Evolutionary conservation across 2,888 invertebrate species (phyloP).

Genomic region (Eurytoma adleriae): DNA sequence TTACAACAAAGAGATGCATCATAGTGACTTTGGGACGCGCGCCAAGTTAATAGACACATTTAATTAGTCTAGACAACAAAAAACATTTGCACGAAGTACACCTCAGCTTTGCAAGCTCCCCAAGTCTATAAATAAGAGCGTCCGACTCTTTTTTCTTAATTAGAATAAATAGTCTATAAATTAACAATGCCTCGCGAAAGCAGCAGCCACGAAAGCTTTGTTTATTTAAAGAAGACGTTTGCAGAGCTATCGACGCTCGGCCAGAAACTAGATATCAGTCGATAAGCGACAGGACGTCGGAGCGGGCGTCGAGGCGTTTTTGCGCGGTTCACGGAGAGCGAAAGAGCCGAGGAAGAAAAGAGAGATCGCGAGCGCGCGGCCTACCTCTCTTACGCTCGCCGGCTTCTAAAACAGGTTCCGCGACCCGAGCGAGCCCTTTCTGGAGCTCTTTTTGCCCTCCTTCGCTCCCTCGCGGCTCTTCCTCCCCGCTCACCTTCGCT

Average conservation of each 20-base stretch:
- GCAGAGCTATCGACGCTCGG: too few relatives aligned
- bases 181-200: too few relatives aligned
- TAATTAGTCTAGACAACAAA: background rate
- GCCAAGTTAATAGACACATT: background rate
- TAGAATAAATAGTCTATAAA: too few relatives aligned
- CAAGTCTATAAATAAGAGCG: too few relatives aligned
- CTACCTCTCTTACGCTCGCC: slow-evolving; percentile 68
- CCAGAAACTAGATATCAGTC: too few relatives aligned
- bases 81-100: background rate
- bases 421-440: background rate
- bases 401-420: slow-evolving; percentile 52
- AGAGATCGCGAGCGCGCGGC: background rate
- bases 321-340: slow-evolving; percentile 32
- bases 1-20: background rate
- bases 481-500: slow-evolving; percentile 37
- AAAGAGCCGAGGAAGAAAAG: slow-evolving; percentile 30
- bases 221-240: too few relatives aligned
- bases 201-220: too few relatives aligned
- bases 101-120: too few relatives aligned
- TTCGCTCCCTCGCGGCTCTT: background rate
- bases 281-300: too few relatives aligned
- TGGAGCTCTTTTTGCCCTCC: slow-evolving; percentile 16
- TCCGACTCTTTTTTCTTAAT: too few relatives aligned
- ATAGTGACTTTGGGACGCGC: background rate
- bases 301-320: too few relatives aligned